Evolutionary conservation across 2,113 vertebrate species (phyloP).

Genomic region (Petroica traversi): DNA sequence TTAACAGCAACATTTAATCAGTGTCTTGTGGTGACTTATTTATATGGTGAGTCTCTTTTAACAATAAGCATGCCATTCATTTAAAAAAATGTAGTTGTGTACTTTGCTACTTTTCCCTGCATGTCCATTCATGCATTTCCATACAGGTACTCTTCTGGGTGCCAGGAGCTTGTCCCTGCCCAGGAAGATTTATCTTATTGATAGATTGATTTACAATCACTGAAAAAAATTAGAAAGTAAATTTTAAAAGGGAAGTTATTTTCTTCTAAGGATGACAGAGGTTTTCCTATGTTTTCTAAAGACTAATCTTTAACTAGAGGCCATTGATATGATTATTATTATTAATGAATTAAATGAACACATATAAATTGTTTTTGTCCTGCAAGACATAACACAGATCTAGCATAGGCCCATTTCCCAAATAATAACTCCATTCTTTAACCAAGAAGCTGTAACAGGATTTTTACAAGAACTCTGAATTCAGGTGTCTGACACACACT

Average conservation of each 20-base stretch:
- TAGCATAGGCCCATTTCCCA: background rate
- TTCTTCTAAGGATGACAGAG: background rate
- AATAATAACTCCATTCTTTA: background rate
- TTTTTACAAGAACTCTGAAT: background rate
- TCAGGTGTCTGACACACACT: background rate
- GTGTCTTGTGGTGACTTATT: background rate
- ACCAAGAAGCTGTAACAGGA: background rate
- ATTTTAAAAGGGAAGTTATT: background rate
- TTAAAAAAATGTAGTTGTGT: background rate
- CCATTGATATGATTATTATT: background rate
- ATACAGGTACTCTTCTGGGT: background rate
- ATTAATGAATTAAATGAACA: background rate
- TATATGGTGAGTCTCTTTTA: background rate
- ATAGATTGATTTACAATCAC: background rate
- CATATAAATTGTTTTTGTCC: background rate
- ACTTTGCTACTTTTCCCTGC: background rate
- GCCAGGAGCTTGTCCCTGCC: background rate
- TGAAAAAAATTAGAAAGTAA: background rate
- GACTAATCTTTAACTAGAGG: background rate
- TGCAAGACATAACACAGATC: background rate
- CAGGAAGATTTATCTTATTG: background rate
- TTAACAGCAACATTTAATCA: slow-evolving; percentile 13
- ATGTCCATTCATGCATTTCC: background rate
- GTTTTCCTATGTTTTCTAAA: background rate
- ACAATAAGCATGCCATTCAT: background rate